phyloP scores from a whole-genome alignment of 1,140 invertebrate genomes.

The Aphelenchoides avenae region DNA sequence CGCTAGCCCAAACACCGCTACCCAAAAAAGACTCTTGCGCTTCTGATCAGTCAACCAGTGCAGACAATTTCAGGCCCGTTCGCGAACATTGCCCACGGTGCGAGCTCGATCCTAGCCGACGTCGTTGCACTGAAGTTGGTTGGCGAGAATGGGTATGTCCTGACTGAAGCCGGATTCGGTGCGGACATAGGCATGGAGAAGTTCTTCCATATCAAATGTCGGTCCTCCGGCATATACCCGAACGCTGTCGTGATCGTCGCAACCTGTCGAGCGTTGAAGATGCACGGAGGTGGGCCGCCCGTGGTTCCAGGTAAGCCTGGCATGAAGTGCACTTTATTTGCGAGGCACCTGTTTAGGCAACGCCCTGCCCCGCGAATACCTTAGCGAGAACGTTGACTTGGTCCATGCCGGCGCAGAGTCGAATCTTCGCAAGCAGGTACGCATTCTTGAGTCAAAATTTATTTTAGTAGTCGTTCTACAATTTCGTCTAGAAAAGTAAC shows the following conservation, averaged over 20 bases:
- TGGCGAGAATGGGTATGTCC: conserved; percentile 81
- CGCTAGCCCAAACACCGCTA: too few species aligned
- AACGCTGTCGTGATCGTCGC: conserved; percentile 86
- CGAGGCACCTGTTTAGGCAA: conserved; percentile 66
- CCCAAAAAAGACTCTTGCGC: too few species aligned
- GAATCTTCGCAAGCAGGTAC: conserved; percentile 77
- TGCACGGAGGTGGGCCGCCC: conserved; percentile 91
- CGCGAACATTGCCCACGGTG: conserved; percentile 80
- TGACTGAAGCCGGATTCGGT: conserved; percentile 96
- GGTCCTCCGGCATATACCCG: conserved; percentile 68
- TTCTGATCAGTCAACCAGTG: too few species aligned
- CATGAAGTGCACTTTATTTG: too few species aligned
- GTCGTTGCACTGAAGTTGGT: conserved; percentile 89
- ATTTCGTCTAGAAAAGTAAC: conserved; percentile 11
- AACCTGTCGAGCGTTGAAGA: conserved; percentile 89
- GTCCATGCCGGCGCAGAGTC: conserved; percentile 74
- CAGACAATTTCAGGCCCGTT: conserved; percentile 68
- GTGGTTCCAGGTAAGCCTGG: conserved; percentile 68
- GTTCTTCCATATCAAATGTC: conserved; percentile 96
- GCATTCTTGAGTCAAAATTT: too few species aligned
- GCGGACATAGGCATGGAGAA: conserved; percentile 98
- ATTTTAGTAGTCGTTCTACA: too few species aligned
- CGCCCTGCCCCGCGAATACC: conserved; percentile 77
- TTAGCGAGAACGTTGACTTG: conserved; percentile 80
- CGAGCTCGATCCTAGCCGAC: conserved; percentile 91